Evolutionary conservation across 2,113 vertebrate species (phyloP), one percentile per base, ranked within the genome.

Genomic region (Toxotes jaculatrix): DNA sequence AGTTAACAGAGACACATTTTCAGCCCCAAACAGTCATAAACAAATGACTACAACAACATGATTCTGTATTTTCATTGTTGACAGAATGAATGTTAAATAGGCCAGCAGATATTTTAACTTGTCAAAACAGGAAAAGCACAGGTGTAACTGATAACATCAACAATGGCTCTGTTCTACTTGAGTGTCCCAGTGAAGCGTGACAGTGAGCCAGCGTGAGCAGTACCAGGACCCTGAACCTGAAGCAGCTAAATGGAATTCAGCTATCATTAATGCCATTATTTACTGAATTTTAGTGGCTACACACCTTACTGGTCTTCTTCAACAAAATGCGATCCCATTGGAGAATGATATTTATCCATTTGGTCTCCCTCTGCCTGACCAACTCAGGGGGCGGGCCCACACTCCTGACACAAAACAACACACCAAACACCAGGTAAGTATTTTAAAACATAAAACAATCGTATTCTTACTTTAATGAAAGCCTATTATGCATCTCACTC

Each of bases 311-410:
- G 85, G 93, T 94, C 68, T 94, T 94, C 76, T 95, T 95, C 2
- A 92, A 88, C 82, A 96, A 89, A 62, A 96, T 94, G 62, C 93
- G 95, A 65, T 97, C 96, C 97, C 96, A 97, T 42, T 96, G 96
- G 7, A 72, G 88, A 1, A 96, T 96, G 89, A 97, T 95, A 67
- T 94, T 94, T 59, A 97, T 94, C 97, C 97, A 97, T 83, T 97
- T 97, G 92, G 94, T 93, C 89, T 97, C 97, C 68, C 96, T 93
- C 79, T 96, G 96, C 57, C 97, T 94, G 84, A 97, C 94, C 31
- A 96, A 80, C 77, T 96, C 96, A 49, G 95, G 94, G 14, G 95
- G 36, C 3, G 95, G 95, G 1, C 95, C 94, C 45, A 92, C 89
- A 79, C 82, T 90, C 77, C 94, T 93, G 88, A 68, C 31, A 81